phyloP scores from a whole-genome alignment of 2,888 invertebrate species.

The Agriopis leucophaearia region DNA sequence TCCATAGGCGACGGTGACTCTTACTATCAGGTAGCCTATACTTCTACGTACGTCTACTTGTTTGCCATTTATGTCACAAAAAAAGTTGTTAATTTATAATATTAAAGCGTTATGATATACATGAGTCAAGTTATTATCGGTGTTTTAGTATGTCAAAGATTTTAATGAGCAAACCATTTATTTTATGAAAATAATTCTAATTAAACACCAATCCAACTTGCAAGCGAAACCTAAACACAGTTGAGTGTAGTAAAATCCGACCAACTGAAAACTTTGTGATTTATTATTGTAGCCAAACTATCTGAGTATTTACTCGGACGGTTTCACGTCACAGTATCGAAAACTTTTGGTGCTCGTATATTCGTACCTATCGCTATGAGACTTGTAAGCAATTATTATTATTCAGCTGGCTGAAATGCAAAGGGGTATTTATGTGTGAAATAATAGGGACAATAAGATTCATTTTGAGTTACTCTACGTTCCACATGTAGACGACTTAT shows the following conservation, averaged over 20 bases:
- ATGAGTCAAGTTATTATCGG: too few species aligned
- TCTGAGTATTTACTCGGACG: conserved; percentile 71
- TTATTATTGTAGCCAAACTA: conserved; percentile 75
- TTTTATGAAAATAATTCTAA: conserved; percentile 10
- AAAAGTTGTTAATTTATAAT: too few species aligned
- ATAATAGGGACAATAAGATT: too few species aligned
- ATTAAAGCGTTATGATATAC: too few species aligned
- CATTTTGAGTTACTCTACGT: too few species aligned
- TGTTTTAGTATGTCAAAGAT: too few species aligned
- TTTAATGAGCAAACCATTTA: background rate
- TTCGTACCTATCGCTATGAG: conserved; percentile 7
- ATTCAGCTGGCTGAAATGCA: conserved; percentile 46
- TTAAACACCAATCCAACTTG: conserved; percentile 15
- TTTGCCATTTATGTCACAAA: too few species aligned
- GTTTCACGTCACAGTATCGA: conserved; percentile 70
- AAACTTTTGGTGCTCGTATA: conserved; percentile 23
- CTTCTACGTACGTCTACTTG: too few species aligned
- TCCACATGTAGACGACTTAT: too few species aligned
- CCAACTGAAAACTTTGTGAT: conserved; percentile 70
- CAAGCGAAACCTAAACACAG: conserved; percentile 35
- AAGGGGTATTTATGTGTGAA: too few species aligned
- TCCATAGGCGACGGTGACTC: too few species aligned
- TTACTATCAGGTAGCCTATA: too few species aligned
- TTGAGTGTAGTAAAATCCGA: conserved; percentile 54
- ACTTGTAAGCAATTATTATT: conserved; percentile 55